These are phyloP conservation scores for Leptoclinus maculatus DNA, from an alignment of 2,797 vertebrate genomes.

Conservation along the genomic window DNA sequence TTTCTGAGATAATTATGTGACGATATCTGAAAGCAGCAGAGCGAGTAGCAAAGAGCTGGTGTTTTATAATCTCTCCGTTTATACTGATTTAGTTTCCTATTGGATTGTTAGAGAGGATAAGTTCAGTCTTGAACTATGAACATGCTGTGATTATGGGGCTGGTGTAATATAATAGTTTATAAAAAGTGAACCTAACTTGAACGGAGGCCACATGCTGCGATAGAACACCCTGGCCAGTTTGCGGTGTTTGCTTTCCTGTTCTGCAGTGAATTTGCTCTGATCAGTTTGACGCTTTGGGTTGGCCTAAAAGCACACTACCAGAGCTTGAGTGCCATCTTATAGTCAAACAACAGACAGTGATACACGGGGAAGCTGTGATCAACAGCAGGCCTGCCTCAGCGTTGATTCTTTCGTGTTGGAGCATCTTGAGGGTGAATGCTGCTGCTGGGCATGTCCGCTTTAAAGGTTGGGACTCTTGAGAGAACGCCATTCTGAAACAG, in stretches of 20 bases:
- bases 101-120: not conserved
- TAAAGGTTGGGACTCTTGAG: not conserved
- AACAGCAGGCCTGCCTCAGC: not conserved
- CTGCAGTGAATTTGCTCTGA: slow-evolving; percentile 6
- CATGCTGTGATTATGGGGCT: not conserved
- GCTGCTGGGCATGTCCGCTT: slow-evolving; percentile 4
- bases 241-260: not conserved
- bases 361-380: not conserved
- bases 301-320: not conserved
- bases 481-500: not conserved
- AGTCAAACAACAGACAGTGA: slow-evolving; percentile 24
- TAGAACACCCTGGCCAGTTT: slow-evolving; percentile 6
- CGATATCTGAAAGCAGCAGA: not conserved
- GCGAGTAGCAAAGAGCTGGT: not conserved
- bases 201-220: not conserved
- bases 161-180: not conserved
- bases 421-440: slow-evolving; percentile 13
- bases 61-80: not conserved
- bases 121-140: not conserved
- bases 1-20: not conserved
- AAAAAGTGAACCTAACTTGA: not conserved
- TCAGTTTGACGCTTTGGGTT: slow-evolving; percentile 13
- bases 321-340: slow-evolving; percentile 55
- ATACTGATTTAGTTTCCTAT: not conserved
- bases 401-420: not conserved